Conservation (phyloP, 2,113 vertebrate species). For the Dissostichus mawsoni region DNA sequence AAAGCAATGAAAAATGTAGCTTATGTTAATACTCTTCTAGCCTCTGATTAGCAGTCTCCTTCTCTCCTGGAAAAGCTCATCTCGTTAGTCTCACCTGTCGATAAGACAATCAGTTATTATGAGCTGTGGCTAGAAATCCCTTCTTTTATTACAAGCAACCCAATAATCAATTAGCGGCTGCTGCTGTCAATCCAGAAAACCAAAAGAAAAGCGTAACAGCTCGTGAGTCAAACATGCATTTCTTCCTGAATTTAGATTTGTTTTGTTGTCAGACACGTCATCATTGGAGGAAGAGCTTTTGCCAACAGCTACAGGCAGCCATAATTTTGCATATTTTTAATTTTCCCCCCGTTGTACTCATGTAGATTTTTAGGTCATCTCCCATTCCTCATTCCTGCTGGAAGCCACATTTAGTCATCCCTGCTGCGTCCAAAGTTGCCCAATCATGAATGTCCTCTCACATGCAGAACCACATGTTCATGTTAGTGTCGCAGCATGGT, state of each 20-base stretch:
- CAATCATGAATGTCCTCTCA: conserved; percentile 8
- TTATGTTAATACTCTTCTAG: neutral
- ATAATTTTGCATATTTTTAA: no score
- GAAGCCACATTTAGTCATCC: conserved; percentile 29
- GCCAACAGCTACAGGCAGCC: conserved; percentile 11
- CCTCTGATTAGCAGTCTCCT: neutral
- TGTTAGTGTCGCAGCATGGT: neutral
- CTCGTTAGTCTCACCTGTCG: neutral
- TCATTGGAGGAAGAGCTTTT: neutral
- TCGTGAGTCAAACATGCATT: neutral
- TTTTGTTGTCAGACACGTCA: neutral
- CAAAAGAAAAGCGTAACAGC: neutral
- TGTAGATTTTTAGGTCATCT: conserved; percentile 43
- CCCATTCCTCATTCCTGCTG: conserved; percentile 1
- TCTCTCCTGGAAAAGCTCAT: neutral
- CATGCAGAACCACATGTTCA: neutral
- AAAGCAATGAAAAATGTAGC: neutral
- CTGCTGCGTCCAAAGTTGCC: conserved; percentile 20
- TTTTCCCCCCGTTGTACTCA: neutral
- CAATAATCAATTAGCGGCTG: conserved; percentile 16
- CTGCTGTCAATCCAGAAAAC: neutral
- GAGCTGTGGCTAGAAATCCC: neutral
- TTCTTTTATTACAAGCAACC: conserved; percentile 33
- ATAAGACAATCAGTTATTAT: neutral
- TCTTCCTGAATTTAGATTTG: neutral